Conservation (phyloP, 2,797 vertebrate genomes). For the Chloroceryle amazona region DNA sequence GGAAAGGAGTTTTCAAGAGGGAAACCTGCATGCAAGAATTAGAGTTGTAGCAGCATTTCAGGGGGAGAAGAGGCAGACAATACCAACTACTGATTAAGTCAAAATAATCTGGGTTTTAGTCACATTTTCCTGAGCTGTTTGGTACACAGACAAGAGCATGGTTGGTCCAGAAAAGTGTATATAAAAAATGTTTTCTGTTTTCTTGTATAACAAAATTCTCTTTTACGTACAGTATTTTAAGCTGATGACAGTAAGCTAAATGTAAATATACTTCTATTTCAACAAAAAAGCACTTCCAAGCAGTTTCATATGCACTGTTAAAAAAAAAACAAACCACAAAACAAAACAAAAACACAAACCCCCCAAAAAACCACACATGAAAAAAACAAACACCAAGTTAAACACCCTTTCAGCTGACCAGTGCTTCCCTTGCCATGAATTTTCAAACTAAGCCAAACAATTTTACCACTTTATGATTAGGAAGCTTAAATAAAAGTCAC, state of each 20-base stretch:
- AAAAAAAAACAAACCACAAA: background rate
- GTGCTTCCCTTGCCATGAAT: background rate
- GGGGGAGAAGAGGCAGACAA: background rate
- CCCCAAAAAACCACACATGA: too few relatives aligned
- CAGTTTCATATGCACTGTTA: background rate
- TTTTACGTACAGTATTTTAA: background rate
- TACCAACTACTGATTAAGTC: background rate
- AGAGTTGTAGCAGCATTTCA: background rate
- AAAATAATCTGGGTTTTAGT: background rate
- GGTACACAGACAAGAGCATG: background rate
- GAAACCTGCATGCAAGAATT: background rate
- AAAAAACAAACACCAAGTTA: background rate
- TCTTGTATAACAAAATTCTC: background rate
- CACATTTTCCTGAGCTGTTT: background rate
- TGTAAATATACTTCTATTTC: background rate
- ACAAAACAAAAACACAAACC: too few relatives aligned
- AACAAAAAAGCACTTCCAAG: background rate
- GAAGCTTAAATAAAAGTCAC: background rate
- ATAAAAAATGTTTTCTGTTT: background rate
- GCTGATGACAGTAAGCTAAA: background rate
- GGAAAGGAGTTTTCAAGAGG: background rate
- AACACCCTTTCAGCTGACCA: background rate
- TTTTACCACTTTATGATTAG: accelerated
- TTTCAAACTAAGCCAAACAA: background rate
- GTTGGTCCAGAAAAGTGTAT: background rate